Conservation (phyloP, 2,888 invertebrate genomes). For the Oxystoma pomonae region DNA sequence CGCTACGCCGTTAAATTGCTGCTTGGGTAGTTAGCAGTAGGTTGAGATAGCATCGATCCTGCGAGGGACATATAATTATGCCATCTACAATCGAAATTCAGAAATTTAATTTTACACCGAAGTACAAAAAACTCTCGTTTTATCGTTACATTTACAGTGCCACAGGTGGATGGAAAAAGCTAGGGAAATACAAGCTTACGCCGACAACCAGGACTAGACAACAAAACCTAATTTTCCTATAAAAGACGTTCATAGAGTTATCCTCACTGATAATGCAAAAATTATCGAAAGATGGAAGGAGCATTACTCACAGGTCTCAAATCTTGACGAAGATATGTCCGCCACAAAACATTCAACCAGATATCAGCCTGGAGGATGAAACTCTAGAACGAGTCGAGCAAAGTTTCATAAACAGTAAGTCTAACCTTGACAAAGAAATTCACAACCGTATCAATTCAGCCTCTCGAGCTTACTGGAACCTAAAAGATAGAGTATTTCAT, state of each 20-base stretch:
- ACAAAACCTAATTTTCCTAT: not conserved
- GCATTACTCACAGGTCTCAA: not conserved
- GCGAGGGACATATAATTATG: too few relatives aligned
- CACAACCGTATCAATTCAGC: not conserved
- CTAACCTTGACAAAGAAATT: not conserved
- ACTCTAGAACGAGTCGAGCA: not conserved
- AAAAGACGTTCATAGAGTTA: not conserved
- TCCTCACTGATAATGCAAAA: not conserved
- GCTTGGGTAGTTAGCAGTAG: too few relatives aligned
- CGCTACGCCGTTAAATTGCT: too few relatives aligned
- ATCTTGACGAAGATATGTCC: not conserved
- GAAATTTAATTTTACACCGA: too few relatives aligned
- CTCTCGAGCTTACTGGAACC: not conserved
- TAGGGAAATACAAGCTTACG: not conserved
- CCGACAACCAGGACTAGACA: too few relatives aligned
- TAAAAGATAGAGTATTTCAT: not conserved
- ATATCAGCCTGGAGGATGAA: not conserved
- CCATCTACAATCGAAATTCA: too few relatives aligned
- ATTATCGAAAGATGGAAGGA: not conserved
- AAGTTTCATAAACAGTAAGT: not conserved
- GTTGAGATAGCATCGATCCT: too few relatives aligned
- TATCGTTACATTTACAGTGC: too few relatives aligned
- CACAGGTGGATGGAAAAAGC: not conserved
- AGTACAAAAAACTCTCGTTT: too few relatives aligned
- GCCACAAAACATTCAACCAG: not conserved